These are phyloP conservation scores for Orientallactaga bullata DNA, from an alignment of 2,113 vertebrate species.

Conservation along the genomic window DNA sequence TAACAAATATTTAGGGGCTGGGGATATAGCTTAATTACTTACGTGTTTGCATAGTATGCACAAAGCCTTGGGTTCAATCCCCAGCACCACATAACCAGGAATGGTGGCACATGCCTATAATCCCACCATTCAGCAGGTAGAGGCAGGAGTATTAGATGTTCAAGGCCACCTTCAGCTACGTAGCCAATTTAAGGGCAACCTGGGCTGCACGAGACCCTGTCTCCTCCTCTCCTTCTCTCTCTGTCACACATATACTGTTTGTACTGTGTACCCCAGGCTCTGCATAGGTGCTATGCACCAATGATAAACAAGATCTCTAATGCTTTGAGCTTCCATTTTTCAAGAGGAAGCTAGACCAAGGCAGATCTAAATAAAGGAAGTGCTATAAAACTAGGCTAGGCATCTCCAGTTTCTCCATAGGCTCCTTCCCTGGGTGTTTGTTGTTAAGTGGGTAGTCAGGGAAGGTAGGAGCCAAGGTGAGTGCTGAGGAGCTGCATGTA, in stretches of 20 bases:
- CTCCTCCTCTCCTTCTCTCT: too few species aligned
- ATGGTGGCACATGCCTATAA: background rate
- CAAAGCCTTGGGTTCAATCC: background rate
- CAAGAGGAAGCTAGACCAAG: background rate
- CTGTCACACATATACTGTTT: too few species aligned
- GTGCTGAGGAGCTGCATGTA: background rate
- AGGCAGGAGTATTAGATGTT: background rate
- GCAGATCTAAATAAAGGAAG: conserved; percentile 34
- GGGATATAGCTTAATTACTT: background rate
- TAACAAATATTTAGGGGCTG: background rate
- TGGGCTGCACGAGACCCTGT: too few species aligned
- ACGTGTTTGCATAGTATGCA: background rate
- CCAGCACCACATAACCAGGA: background rate
- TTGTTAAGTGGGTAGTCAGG: background rate
- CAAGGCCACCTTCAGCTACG: background rate
- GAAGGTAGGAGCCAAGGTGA: background rate
- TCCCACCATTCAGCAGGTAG: background rate
- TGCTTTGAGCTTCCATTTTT: background rate
- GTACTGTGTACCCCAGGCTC: background rate
- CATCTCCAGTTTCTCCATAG: background rate
- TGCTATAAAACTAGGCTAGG: background rate
- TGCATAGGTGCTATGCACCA: background rate
- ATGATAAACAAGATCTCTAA: background rate
- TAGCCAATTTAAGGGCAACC: background rate
- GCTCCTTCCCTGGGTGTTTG: background rate